phyloP scores from a whole-genome alignment of 2,113 vertebrate species.

The Crotalus horridus region DNA sequence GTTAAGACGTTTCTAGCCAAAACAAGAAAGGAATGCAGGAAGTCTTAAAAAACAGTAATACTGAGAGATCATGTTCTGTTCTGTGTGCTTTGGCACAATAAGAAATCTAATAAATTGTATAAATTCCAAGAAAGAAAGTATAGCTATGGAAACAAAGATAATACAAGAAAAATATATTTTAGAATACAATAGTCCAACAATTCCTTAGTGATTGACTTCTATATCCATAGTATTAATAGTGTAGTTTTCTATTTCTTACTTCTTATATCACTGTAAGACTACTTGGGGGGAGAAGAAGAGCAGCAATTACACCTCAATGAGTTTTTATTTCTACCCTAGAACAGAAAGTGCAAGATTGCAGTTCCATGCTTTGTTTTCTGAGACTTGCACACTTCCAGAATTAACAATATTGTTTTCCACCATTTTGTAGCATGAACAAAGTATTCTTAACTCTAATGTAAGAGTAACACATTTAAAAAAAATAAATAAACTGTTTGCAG shows the following conservation, averaged over 20 bases:
- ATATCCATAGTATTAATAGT: neutral
- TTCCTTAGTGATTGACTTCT: neutral
- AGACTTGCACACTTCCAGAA: neutral
- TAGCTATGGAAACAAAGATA: slow-evolving; percentile 23
- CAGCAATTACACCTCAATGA: neutral
- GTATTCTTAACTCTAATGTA: neutral
- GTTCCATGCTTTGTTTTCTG: neutral
- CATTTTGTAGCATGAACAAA: neutral
- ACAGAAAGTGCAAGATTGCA: neutral
- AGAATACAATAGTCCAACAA: accelerated
- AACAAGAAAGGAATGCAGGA: slow-evolving; percentile 40
- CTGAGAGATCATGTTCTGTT: slow-evolving; percentile 19
- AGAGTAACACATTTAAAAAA: neutral
- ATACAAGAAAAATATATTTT: slow-evolving; percentile 23
- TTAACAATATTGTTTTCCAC: neutral
- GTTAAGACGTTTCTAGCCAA: slow-evolving; percentile 12
- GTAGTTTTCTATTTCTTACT: neutral
- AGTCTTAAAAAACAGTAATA: neutral
- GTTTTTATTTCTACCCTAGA: neutral
- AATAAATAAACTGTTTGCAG: neutral
- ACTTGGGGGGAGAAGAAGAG: neutral
- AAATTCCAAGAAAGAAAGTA: slow-evolving; percentile 1
- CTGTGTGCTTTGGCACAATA: slow-evolving; percentile 34
- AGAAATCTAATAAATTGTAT: slow-evolving; percentile 1
- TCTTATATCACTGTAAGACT: neutral